A percentile compares a stretch with the other conserved stretches of the same genome.
Conservation (phyloP, 1,140 invertebrate genomes). For the Gryllus bimaculatus region DNA sequence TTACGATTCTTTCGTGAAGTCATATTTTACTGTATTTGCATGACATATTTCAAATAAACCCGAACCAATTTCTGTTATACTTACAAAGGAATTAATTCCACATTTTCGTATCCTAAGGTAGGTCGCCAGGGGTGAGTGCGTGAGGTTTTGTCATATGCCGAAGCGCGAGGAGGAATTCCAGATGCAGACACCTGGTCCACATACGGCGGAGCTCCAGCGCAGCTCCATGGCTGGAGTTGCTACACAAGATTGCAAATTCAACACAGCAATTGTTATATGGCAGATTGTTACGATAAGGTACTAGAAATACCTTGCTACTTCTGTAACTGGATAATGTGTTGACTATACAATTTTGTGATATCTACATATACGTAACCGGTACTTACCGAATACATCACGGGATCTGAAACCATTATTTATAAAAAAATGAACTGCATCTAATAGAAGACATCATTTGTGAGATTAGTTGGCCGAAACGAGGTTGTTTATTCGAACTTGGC, state of each 20-base stretch:
- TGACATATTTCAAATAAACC: background rate
- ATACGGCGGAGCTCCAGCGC: constrained; percentile 43
- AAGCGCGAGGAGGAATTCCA: constrained; percentile 38
- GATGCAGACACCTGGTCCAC: constrained; percentile 38
- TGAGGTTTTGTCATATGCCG: constrained; percentile 40
- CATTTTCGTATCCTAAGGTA: constrained; percentile 63
- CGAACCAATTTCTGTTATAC: constrained; percentile 14
- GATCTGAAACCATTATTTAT: background rate
- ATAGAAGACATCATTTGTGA: background rate
- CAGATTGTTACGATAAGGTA: too few species aligned
- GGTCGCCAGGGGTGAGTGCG: constrained; percentile 64
- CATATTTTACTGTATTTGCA: background rate
- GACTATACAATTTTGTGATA: background rate
- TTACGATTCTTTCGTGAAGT: background rate
- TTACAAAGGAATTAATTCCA: constrained; percentile 58
- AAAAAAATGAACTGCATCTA: background rate
- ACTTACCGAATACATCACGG: background rate
- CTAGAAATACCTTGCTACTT: background rate
- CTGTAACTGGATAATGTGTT: background rate
- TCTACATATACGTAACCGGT: background rate
- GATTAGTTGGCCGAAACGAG: too few species aligned
- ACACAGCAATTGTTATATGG: too few species aligned
- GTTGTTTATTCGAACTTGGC: too few species aligned
- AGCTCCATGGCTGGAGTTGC: constrained; percentile 51
- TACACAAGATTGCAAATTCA: constrained; percentile 27